Base-by-base conservation (phyloP, 37 sponge, comb jelly and placozoan species). In the Diacarnus erythraeanus region DNA sequence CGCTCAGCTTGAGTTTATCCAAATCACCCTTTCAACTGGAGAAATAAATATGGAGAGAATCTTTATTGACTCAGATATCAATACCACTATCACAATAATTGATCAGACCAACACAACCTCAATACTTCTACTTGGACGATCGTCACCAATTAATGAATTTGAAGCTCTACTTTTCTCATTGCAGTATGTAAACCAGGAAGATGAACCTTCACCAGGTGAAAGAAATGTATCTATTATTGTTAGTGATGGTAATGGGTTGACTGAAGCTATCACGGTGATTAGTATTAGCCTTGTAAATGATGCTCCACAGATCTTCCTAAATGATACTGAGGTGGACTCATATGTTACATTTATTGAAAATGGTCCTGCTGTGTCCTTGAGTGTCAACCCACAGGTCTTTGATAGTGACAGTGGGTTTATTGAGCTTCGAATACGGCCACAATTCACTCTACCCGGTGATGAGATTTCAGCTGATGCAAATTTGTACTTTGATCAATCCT, bases 131-230 rank as follows among this genome's bases (percentile, higher is more conserved):
- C 37, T 42, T 25, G 61, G 86, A 20, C 35, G 69, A 61, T 74
- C 71, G 23, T 71, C 84, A 21, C 63, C 79, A 41, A 42, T 80
- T 17, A n/a, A 51, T 42, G 74, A 73, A n/a, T 91, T 80, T 57
- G 21, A 6, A 42, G 61, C 35, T 25, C 5, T 71, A 25, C 80
- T 91, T 43, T 38, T 47, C 3, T 23, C 80, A 6, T 71, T 92
- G 25, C 64, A 15, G 20, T 92, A 87, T 47, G 25, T 57, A 74
- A 92, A 92, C 57, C 40, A n/a, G 22, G 88, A 82, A 25, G 88
- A 84, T 57, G 92, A 92, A 59, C 92, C 88, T 8, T 42, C 25
- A 29, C 27, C 42, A 25, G 61, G 12, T 2, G n/a, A 33, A 35
- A 40, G 84, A 5, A 47, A 25, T 22, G 77, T 89, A 21, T 37